These are phyloP conservation scores for Enteromius unitaeniatus DNA, from an alignment of 2,797 vertebrate genomes.

Conservation along the genomic window DNA sequence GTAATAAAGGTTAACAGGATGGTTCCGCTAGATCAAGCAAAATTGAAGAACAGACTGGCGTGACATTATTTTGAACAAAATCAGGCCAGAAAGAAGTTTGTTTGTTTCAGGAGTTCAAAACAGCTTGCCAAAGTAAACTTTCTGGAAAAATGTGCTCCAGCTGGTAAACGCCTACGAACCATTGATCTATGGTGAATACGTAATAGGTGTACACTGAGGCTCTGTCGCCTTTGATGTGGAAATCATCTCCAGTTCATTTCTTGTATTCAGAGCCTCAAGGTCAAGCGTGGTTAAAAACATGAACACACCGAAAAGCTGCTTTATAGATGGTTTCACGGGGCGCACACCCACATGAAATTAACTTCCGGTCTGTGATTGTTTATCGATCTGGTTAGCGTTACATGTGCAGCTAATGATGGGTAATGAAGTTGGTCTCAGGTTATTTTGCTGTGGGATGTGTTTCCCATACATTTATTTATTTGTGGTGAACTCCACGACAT, in stretches of 20 bases:
- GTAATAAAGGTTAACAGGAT: not conserved
- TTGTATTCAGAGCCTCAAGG: not conserved
- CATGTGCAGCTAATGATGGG: no score
- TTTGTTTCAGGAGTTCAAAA: conserved; percentile 1
- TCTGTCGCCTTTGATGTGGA: not conserved
- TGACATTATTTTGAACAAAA: not conserved
- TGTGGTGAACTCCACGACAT: no score
- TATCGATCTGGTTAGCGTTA: no score
- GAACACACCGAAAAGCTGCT: not conserved
- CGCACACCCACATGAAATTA: no score
- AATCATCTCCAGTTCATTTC: not conserved
- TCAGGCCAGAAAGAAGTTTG: not conserved
- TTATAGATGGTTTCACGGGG: not conserved
- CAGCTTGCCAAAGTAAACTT: not conserved
- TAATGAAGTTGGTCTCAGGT: no score
- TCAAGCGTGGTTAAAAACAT: not conserved
- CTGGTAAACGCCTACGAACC: not conserved
- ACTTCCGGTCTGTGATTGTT: no score
- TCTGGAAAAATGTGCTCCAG: not conserved
- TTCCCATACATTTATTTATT: no score
- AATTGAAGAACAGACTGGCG: not conserved
- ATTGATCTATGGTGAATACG: not conserved
- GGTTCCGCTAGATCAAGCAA: not conserved
- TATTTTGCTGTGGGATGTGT: no score
- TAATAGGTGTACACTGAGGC: not conserved